Base-by-base conservation (phyloP, 2,888 invertebrate species). In the Dugesia japonica region DNA sequence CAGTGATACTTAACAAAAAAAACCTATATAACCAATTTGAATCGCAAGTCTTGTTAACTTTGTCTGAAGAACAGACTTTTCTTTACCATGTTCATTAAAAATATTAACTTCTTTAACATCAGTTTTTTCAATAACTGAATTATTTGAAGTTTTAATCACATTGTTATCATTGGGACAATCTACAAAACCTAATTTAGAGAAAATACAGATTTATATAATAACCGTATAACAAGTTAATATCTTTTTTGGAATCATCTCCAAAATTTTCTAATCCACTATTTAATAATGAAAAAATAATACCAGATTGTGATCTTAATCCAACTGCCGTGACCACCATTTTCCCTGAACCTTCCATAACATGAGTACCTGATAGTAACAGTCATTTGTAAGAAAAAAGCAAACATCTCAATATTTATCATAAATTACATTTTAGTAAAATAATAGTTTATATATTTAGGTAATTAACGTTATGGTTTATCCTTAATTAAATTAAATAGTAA, bases 301-400 rank as follows among this genome's bases (percentile, higher is more conserved):
- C 56, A 56, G 56, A 56, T 56, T 56, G 56, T 56, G 56, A 56
- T 56, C 23, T 56, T 1, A n/a, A n/a, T 13, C 56, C 56, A n/a
- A 56, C 56, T 1, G 56, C 56, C 4, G n/a, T n/a, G 4, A 56
- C 56, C 4, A 56, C 85, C 92, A 97, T 95, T 87, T 95, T 95
- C 78, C 97, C 98, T 80, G 94, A 95, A 79, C 98, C 98, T 87
- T 98, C 98, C 98, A 98, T 98, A 79, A 97, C 94, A 86, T 98
- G 97, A 78, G 98, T 98, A 80, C 89, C 89, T 88, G 81, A 78
- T 79, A 31, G 13, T 31, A 31, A 31, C n/a, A n/a, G n/a, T n/a
- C n/a, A n/a, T n/a, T n/a, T n/a, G n/a, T n/a, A n/a, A n/a, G n/a
- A n/a, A n/a, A n/a, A n/a, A n/a, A n/a, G n/a, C n/a, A n/a, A n/a